These are phyloP conservation scores for Lacanobia oleracea DNA, from an alignment of 2,888 invertebrate species.

Conservation along the genomic window DNA sequence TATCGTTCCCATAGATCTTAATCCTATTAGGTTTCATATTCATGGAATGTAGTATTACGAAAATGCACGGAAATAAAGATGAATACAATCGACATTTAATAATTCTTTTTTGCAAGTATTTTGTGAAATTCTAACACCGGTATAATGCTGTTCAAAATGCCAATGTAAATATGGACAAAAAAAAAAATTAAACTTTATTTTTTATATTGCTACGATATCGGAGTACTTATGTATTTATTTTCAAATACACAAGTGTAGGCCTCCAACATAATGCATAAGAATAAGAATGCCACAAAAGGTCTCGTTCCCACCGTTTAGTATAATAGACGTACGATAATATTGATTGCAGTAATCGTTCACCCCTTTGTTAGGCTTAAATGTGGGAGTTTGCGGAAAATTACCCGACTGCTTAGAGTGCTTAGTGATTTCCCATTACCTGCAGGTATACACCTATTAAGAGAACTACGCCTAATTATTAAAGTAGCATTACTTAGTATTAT, in stretches of 20 bases:
- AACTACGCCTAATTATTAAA: conserved; percentile 10
- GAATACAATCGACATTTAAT: not conserved
- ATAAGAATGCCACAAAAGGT: conserved; percentile 50
- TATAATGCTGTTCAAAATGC: not conserved
- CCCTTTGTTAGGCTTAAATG: conserved; percentile 66
- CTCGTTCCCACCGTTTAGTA: conserved; percentile 65
- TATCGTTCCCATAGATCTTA: conserved; percentile 26
- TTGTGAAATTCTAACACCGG: not conserved
- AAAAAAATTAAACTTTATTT: not conserved
- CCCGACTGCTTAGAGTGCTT: conserved; percentile 57
- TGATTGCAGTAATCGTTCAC: conserved; percentile 62
- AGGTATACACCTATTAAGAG: conserved; percentile 62
- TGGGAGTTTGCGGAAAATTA: conserved; percentile 70
- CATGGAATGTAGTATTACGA: not conserved
- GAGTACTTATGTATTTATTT: conserved; percentile 5
- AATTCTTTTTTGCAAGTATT: not conserved
- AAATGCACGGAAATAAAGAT: not conserved
- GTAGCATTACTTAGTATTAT: conserved; percentile 25
- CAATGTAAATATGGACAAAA: not conserved
- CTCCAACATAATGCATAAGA: not conserved
- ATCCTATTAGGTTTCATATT: conserved; percentile 4
- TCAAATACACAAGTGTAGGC: not conserved
- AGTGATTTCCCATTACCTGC: conserved; percentile 65
- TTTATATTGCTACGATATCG: no score
- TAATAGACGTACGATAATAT: conserved; percentile 63